Evolutionary conservation across 2,113 vertebrate genomes (phyloP).

Genomic region (Tupaia chinensis): DNA sequence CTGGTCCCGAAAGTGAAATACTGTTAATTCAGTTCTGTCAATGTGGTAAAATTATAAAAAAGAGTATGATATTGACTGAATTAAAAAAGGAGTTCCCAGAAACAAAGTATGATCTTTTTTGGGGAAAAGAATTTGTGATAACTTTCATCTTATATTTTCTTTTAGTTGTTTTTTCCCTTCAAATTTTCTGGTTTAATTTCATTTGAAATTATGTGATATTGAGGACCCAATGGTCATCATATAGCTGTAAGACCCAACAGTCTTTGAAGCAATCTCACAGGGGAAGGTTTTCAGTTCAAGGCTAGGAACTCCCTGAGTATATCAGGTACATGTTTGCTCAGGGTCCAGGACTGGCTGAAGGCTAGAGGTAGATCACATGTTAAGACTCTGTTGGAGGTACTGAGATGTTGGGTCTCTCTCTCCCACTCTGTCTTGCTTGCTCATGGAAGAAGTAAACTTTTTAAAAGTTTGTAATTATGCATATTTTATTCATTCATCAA

Average conservation of each 20-base stretch:
- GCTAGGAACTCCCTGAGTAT: too few relatives aligned
- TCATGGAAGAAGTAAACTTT: not conserved
- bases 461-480: not conserved
- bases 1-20: not conserved
- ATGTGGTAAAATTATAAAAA: not conserved
- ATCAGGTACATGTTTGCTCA: too few relatives aligned
- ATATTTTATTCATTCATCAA: slow-evolving; percentile 27
- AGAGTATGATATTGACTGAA: not conserved
- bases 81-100: slow-evolving; percentile 48
- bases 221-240: too few relatives aligned
- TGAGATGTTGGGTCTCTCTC: too few relatives aligned
- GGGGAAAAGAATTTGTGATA: not conserved
- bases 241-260: too few relatives aligned
- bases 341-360: too few relatives aligned
- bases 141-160: not conserved
- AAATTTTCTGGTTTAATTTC: slow-evolving; percentile 34
- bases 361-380: too few relatives aligned
- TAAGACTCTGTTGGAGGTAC: too few relatives aligned
- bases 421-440: too few relatives aligned
- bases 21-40: not conserved
- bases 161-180: slow-evolving; percentile 9
- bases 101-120: slow-evolving; percentile 10
- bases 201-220: not conserved
- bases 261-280: too few relatives aligned
- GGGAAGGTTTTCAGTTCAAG: too few relatives aligned